A percentile compares a stretch with the other conserved stretches of the same genome.
Conservation (phyloP, 2,113 vertebrate species). For the Ailurus styani region DNA sequence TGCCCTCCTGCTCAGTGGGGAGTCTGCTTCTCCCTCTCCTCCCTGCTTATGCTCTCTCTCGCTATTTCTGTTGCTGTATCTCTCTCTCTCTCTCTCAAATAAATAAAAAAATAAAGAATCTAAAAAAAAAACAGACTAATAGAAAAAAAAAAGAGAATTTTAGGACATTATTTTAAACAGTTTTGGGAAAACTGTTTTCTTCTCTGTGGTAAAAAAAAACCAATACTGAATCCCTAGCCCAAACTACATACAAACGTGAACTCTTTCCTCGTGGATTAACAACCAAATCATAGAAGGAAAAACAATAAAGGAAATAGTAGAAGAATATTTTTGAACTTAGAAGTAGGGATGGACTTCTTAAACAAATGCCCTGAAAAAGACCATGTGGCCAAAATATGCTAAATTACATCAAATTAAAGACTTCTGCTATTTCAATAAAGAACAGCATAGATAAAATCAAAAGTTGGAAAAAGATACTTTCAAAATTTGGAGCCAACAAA, state of each 20-base stretch:
- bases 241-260: not conserved
- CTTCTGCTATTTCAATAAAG: not conserved
- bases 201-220: not conserved
- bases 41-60: not conserved
- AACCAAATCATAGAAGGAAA: not conserved
- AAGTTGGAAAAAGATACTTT: not conserved
- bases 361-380: not conserved
- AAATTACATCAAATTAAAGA: not conserved
- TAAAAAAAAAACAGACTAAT: not conserved
- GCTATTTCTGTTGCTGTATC: too few species aligned
- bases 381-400: not conserved
- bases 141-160: not conserved
- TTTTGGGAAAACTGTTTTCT: not conserved
- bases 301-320: not conserved
- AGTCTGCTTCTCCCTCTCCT: not conserved
- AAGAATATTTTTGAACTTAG: not conserved
- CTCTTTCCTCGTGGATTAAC: not conserved
- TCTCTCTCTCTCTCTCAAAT: not conserved
- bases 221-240: not conserved
- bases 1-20: too few species aligned
- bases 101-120: not conserved
- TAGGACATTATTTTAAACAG: not conserved
- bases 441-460: not conserved
- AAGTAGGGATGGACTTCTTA: not conserved
- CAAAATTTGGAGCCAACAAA: not conserved